phyloP scores from a whole-genome alignment of 2,888 invertebrate genomes.

The Seira ritae region DNA sequence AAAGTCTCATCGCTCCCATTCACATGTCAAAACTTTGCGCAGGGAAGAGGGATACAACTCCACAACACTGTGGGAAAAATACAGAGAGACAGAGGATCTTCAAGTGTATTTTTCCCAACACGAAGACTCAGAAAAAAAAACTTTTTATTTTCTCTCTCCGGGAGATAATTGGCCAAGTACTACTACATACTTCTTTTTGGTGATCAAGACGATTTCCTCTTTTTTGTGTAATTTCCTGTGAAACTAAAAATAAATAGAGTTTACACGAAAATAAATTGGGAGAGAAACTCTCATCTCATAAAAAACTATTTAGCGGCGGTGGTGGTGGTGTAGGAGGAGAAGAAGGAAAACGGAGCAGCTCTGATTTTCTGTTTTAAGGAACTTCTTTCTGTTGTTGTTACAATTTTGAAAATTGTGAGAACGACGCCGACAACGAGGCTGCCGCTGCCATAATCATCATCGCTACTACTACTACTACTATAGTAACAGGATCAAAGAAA shows the following conservation, averaged over 20 bases:
- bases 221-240: background rate
- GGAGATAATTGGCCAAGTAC: background rate
- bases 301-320: background rate
- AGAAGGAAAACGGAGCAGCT: conserved; percentile 16
- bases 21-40: background rate
- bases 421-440: no score
- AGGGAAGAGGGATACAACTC: background rate
- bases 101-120: no score
- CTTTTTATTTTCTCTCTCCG: background rate
- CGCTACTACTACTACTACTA: no score
- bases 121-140: no score
- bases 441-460: conserved; percentile 30
- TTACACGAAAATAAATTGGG: background rate
- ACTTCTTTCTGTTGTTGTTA: background rate
- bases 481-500: no score
- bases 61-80: background rate
- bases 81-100: background rate
- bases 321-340: background rate
- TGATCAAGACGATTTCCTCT: background rate
- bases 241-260: background rate
- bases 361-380: background rate
- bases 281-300: background rate
- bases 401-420: background rate
- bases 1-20: background rate
- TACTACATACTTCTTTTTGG: no score